A percentile compares a stretch with the other conserved stretches of the same genome.
These are phyloP conservation scores for Neelides sp. DNA, from an alignment of 1,140 invertebrate species.

Conservation along the genomic window DNA sequence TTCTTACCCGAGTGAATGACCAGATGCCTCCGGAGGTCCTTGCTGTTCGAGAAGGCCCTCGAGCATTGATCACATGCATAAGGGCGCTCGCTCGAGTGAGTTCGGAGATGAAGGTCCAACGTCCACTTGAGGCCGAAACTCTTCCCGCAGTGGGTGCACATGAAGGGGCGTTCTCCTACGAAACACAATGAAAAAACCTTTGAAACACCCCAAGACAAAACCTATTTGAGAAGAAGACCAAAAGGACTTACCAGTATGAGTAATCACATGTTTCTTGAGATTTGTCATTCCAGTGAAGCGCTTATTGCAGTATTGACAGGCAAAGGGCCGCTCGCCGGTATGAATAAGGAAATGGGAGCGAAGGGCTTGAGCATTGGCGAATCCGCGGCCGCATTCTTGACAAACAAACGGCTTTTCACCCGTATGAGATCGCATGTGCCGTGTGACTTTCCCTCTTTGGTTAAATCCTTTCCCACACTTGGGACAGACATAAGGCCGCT, in stretches of 20 bases:
- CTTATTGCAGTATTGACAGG: conserved; percentile 35
- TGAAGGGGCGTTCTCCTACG: conserved; percentile 43
- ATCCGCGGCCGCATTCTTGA: conserved; percentile 25
- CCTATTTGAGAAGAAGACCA: background rate
- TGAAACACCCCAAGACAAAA: no score
- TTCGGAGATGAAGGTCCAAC: conserved; percentile 34
- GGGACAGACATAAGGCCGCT: conserved; percentile 43
- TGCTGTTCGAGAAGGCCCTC: conserved; percentile 42
- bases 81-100: conserved; percentile 35
- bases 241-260: conserved; percentile 33
- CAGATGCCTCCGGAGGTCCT: conserved; percentile 43
- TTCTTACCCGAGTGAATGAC: conserved; percentile 41
- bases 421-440: conserved; percentile 32
- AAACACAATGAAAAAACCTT: conserved; percentile 6
- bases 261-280: conserved; percentile 35
- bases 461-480: conserved; percentile 42
- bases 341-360: conserved; percentile 28
- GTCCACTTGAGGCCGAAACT: conserved; percentile 41
- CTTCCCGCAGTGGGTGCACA: conserved; percentile 43
- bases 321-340: conserved; percentile 34
- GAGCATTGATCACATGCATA: conserved; percentile 41
- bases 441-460: conserved; percentile 36
- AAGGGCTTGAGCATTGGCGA: conserved; percentile 30
- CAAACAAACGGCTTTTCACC: conserved; percentile 32
- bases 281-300: conserved; percentile 37